Evolutionary conservation across 2,888 invertebrate species (phyloP).

Genomic region (Alsophila aescularia): DNA sequence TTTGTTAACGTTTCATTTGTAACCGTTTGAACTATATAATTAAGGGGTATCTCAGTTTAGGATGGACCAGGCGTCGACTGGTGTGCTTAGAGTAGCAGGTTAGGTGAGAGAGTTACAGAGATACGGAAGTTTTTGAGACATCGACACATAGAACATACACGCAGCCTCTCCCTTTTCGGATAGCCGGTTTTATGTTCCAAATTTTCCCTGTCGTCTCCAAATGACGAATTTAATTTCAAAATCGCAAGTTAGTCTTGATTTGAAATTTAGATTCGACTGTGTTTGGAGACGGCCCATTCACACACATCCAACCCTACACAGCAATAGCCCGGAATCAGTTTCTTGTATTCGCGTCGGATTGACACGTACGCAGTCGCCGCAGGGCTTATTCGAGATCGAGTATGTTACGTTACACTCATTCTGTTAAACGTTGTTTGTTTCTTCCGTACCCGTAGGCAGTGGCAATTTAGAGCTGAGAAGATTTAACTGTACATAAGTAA

Average conservation of each 20-base stretch:
- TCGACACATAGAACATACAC: constrained; percentile 72
- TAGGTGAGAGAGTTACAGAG: constrained; percentile 66
- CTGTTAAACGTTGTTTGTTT: constrained; percentile 80
- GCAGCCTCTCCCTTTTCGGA: constrained; percentile 67
- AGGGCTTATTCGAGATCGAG: constrained; percentile 79
- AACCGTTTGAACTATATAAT: constrained; percentile 82
- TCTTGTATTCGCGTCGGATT: constrained; percentile 64
- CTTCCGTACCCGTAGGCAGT: constrained; percentile 53
- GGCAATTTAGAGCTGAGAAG: constrained; percentile 68
- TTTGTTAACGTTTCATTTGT: constrained; percentile 83
- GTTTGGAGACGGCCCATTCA: constrained; percentile 44
- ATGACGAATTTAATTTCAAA: constrained; percentile 19
- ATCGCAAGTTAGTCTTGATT: constrained; percentile 37
- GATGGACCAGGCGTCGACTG: constrained; percentile 84
- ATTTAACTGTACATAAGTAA: constrained; percentile 39
- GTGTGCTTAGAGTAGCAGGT: constrained; percentile 75
- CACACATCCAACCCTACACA: constrained; percentile 57
- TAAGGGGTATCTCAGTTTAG: constrained; percentile 82
- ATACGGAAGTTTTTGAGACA: constrained; percentile 73
- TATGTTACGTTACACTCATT: constrained; percentile 78
- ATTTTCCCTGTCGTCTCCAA: constrained; percentile 49
- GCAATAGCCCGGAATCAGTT: constrained; percentile 79
- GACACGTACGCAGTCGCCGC: constrained; percentile 79
- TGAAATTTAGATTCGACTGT: constrained; percentile 28
- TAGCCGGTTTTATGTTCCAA: constrained; percentile 69